Conservation (phyloP, 2,888 invertebrate genomes). For the Oscheius sp. region DNA sequence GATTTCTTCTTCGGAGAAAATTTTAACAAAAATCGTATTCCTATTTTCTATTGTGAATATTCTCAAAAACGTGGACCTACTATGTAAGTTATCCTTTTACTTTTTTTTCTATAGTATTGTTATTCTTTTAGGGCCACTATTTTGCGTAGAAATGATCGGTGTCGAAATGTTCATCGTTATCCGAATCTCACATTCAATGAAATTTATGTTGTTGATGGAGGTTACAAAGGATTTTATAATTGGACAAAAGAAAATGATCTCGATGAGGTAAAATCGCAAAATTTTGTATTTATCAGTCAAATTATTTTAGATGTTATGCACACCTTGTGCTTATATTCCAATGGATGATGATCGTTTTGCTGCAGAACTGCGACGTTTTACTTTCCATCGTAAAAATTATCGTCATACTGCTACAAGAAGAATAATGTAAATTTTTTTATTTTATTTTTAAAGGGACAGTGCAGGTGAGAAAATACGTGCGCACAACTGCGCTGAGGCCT, state of each 20-base stretch:
- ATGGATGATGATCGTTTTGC: conserved; percentile 45
- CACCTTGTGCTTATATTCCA: conserved; percentile 45
- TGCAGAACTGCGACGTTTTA: conserved; percentile 39
- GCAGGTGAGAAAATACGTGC: too few relatives aligned
- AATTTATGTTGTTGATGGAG: conserved; percentile 90
- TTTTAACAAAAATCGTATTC: conserved; percentile 30
- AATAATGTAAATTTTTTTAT: not conserved
- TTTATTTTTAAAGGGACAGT: not conserved
- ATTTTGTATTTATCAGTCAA: too few relatives aligned
- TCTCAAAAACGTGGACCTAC: conserved; percentile 94
- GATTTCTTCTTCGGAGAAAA: conserved; percentile 37
- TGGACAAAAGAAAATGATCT: not conserved
- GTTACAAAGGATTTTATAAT: conserved; percentile 83
- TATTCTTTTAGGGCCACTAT: conserved; percentile 77
- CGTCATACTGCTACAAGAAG: not conserved
- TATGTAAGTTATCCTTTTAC: conserved; percentile 81
- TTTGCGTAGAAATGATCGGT: conserved; percentile 86
- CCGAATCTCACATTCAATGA: conserved; percentile 88
- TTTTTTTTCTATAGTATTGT: too few relatives aligned
- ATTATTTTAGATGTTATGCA: conserved; percentile 42
- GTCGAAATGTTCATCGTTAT: conserved; percentile 81
- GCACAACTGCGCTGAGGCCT: too few relatives aligned
- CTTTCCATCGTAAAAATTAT: conserved; percentile 32
- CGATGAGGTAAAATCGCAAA: not conserved
- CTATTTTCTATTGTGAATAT: conserved; percentile 82